A percentile compares a stretch with the other conserved stretches of the same genome.
Evolutionary conservation across 2,888 invertebrate species (phyloP).

Genomic region (Lasioglossum figueresi): DNA sequence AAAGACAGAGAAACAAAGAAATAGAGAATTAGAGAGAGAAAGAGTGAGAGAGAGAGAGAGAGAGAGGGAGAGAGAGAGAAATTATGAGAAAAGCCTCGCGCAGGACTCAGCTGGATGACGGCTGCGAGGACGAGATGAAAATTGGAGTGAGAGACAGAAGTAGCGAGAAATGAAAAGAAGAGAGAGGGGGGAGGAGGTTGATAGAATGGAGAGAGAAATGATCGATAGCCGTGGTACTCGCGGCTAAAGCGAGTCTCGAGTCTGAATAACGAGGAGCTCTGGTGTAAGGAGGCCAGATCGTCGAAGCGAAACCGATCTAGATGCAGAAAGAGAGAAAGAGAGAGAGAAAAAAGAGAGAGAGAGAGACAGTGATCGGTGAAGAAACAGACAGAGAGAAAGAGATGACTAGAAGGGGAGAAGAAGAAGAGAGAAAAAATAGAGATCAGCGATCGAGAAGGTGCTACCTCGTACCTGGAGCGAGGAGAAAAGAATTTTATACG

Average conservation of each 20-base stretch:
- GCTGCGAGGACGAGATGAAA: constrained; percentile 1
- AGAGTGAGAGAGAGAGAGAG: too few relatives aligned
- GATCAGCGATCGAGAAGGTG: constrained; percentile 61
- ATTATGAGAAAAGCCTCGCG: constrained; percentile 10
- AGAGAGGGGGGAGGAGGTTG: neutral
- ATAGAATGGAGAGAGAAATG: constrained; percentile 38
- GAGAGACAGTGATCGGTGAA: constrained; percentile 12
- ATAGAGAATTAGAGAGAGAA: too few relatives aligned
- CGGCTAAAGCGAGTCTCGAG: constrained; percentile 50
- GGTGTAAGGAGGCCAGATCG: constrained; percentile 68
- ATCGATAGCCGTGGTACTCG: constrained; percentile 54
- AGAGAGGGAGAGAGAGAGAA: neutral
- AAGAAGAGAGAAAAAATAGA: constrained; percentile 32
- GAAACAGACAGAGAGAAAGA: constrained; percentile 7
- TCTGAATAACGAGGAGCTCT: constrained; percentile 48
- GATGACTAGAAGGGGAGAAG: neutral
- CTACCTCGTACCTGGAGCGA: constrained; percentile 69
- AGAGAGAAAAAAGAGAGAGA: constrained; percentile 26
- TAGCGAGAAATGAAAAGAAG: neutral
- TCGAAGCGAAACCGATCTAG: constrained; percentile 70
- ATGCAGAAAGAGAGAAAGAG: constrained; percentile 35
- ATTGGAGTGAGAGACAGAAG: neutral
- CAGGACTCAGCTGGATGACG: neutral
- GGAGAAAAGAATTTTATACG: constrained; percentile 45
- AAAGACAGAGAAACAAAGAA: neutral